Conservation (phyloP, 2,797 vertebrate species). For the Danio kyathit region DNA sequence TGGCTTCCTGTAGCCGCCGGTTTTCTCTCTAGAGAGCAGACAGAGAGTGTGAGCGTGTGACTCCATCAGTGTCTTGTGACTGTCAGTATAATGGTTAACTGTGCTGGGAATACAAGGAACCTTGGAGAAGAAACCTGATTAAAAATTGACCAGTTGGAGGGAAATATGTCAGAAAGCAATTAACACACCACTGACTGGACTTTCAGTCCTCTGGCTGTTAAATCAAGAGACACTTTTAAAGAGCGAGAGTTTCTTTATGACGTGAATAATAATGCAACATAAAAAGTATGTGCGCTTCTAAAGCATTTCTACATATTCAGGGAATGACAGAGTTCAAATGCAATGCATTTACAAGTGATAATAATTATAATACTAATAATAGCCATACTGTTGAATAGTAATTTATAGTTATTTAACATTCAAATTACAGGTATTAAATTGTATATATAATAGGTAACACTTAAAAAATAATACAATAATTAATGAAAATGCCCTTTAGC, state of each 20-base stretch:
- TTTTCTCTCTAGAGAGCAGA: slow-evolving; percentile 88
- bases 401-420: too few species aligned
- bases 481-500: too few species aligned
- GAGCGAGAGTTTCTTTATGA: not conserved
- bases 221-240: not conserved
- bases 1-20: slow-evolving; percentile 94
- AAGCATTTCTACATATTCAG: too few species aligned
- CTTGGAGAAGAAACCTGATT: slow-evolving; percentile 54
- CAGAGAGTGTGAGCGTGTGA: slow-evolving; percentile 17
- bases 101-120: slow-evolving; percentile 46
- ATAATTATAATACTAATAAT: too few species aligned
- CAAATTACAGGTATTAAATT: too few species aligned
- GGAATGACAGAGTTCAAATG: too few species aligned
- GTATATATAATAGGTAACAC: too few species aligned
- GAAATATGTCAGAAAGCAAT: slow-evolving; percentile 33
- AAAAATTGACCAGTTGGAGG: slow-evolving; percentile 51
- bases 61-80: slow-evolving; percentile 44
- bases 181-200: slow-evolving; percentile 24
- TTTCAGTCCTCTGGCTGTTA: slow-evolving; percentile 11
- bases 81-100: slow-evolving; percentile 62
- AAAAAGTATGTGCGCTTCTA: not conserved
- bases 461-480: too few species aligned
- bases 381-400: too few species aligned
- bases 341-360: too few species aligned
- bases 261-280: not conserved